Evolutionary conservation across 2,888 invertebrate genomes (phyloP), one percentile per base, ranked within the genome.

Genomic region (Drosophila neonasuta): DNA sequence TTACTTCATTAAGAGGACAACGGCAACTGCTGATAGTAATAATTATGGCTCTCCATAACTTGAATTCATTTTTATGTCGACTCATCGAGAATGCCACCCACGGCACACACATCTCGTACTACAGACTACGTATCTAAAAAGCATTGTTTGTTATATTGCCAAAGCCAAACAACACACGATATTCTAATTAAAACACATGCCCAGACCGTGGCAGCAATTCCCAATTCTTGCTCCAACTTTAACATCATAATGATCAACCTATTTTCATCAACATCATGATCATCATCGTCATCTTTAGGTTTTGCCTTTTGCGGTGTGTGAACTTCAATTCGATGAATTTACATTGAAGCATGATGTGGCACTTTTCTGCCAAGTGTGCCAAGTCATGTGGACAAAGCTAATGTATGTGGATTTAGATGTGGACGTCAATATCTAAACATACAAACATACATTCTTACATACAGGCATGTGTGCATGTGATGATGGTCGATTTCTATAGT

Each of bases 111-210:
- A 24, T 24, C 6, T 24, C 24, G 1, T 24, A 20, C 20, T 20
- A 4, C 46, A 65, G 34, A 61, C 34, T 59, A 70, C 41, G 39
- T 34, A 64, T 20, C 20, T 61, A 41, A 48, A 54, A 24, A 71
- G 50, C 36, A 73, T 80, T 83, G 84, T 86, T 86, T 83, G 77
- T 77, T 81, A 79, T 81, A 77, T 79, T 84, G 77, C 79, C 81
- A 79, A 83, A 83, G 80, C 83, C 80, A 83, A 86, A 86, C 75
- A 80, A 79, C 81, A 68, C 79, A 86, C 81, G 86, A 83, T 86
- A 83, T 83, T 83, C 83, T 86, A 83, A 83, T 83, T 83, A 83
- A 83, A 83, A 83, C 84, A 75, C 70, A 83, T 71, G 67, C 20
- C 20, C 76, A 62, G 79, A 71, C 78, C 62, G 13, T 41, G 49